phyloP scores from a whole-genome alignment of 2,113 vertebrate genomes.

The Zosterops lateralis region DNA sequence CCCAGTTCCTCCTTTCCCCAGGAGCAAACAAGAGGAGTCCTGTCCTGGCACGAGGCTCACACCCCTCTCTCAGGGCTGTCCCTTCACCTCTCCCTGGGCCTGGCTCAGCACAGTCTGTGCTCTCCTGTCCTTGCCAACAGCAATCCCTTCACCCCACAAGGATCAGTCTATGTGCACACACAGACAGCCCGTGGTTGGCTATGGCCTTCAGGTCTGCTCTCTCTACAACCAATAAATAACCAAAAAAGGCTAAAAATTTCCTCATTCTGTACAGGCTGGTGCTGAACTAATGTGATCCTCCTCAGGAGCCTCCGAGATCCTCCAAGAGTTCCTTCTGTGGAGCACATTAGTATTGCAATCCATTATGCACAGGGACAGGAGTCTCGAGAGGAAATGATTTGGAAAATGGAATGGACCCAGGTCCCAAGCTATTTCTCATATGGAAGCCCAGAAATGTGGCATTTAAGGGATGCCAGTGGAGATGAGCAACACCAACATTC shows the following conservation, averaged over 20 bases:
- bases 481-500: neutral
- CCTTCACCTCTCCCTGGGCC: neutral
- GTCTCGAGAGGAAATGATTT: neutral
- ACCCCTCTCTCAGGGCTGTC: neutral
- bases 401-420: neutral
- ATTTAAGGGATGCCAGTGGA: neutral
- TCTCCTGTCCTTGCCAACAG: neutral
- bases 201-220: neutral
- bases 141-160: rapidly evolving
- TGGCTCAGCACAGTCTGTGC: neutral
- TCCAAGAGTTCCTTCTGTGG: neutral
- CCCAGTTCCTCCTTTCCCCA: neutral
- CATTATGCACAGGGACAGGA: neutral
- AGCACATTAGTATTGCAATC: neutral
- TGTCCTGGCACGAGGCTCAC: neutral
- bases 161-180: neutral
- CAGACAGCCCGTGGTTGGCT: rapidly evolving
- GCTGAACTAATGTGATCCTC: neutral
- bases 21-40: neutral
- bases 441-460: neutral
- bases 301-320: neutral
- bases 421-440: neutral
- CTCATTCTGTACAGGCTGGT: neutral
- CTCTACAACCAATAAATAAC: neutral
- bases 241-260: neutral